Evolutionary conservation across 37 sponge, comb jelly and placozoan species (phyloP), one percentile per base, ranked within the genome.

Genomic region (Hormiphora californensis): DNA sequence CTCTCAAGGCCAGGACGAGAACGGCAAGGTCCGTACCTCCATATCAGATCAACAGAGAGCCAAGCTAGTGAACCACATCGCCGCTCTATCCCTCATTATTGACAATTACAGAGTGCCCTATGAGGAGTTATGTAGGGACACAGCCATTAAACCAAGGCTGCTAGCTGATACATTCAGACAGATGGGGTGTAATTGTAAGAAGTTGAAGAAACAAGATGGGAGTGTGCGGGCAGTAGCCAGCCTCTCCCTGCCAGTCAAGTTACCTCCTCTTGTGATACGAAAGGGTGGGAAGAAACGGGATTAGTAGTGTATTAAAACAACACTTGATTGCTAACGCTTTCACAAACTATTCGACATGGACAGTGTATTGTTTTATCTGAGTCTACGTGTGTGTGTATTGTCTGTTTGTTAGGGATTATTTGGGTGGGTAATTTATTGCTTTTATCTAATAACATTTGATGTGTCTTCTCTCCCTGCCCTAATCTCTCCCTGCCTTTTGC

Each of bases 221-320:
- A 39, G 25, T 25, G 81, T n/a, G 7, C 36, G n/a, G 32, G 17
- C 38, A 19, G 8, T 32, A 30, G 81, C 81, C 1, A 46, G 40
- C 5, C 22, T 73, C 5, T 43, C 40, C 12, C 38, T 73, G 11
- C 81, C 81, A 0, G 35, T 73, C 46, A 73, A 39, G 46, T 43
- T 73, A 21, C 81, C 81, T n/a, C 32, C 36, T 4, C 1, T 73
- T 3, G 46, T 73, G 25, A 22, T 73, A 15, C 81, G 81, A 46
- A 73, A 73, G 38, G 81, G 81, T 11, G 81, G 81, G 46, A 73
- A 73, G 38, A 73, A 73, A 33, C 41, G 81, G 7, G 81, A 73
- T 21, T 57, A 57, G 61, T 5, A 21, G 61, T 57, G n/a, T n/a
- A n/a, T n/a, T n/a, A n/a, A n/a, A n/a, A n/a, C n/a, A n/a, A n/a